Conservation (phyloP, 2,113 vertebrate genomes). For the Peromyscus polionotus region DNA sequence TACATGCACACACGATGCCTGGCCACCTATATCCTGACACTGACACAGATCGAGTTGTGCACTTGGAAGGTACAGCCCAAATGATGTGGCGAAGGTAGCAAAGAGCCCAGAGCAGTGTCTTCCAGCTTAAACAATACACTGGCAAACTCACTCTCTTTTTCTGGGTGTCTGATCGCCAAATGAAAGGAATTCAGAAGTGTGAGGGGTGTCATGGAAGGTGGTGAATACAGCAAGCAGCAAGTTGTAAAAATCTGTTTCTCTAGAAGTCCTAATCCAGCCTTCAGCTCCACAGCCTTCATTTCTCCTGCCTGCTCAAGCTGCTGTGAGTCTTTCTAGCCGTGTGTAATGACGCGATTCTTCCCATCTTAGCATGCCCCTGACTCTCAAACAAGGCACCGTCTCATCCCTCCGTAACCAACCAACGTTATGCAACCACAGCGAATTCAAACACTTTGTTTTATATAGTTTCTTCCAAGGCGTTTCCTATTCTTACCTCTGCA, state of each 20-base stretch:
- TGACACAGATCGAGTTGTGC: background rate
- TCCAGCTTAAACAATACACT: slow-evolving; percentile 22
- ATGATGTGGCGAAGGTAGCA: background rate
- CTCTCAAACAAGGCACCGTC: background rate
- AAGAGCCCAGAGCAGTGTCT: background rate
- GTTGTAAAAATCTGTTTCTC: slow-evolving; percentile 47
- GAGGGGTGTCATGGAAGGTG: background rate
- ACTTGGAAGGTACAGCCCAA: slow-evolving; percentile 1
- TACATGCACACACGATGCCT: background rate
- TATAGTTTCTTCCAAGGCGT: background rate
- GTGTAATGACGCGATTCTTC: background rate
- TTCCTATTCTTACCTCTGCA: slow-evolving; percentile 22
- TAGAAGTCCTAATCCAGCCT: background rate
- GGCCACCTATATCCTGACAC: background rate
- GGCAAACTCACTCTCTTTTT: background rate
- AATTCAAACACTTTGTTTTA: slow-evolving; percentile 6
- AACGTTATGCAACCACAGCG: background rate
- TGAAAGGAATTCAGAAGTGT: background rate
- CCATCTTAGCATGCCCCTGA: background rate
- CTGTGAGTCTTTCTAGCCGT: slow-evolving; percentile 37
- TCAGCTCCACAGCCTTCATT: background rate
- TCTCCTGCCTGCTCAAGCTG: background rate
- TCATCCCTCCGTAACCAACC: slow-evolving; percentile 26
- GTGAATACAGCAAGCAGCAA: slow-evolving; percentile 24
- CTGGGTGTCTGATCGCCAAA: background rate